Percentiles rank a stretch among this genome's conserved stretches.
Evolutionary conservation across 2,888 invertebrate genomes (phyloP).

Genomic region (Schrankia costaestrigalis): DNA sequence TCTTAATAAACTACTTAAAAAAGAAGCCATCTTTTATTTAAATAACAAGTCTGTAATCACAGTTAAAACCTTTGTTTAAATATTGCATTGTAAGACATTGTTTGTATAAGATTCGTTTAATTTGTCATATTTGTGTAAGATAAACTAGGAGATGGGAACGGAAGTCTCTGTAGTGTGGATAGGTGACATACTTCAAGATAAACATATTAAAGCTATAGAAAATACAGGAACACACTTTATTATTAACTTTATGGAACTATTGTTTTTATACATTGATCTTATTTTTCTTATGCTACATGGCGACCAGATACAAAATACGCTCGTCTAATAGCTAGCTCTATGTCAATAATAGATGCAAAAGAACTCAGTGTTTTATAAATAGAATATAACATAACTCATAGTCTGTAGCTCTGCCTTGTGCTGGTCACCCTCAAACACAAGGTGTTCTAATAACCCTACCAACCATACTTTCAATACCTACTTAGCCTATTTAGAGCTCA

Average conservation of each 20-base stretch:
- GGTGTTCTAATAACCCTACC: no score
- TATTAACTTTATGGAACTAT: background rate
- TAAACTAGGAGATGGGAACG: constrained; percentile 68
- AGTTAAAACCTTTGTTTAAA: constrained; percentile 24
- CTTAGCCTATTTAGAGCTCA: no score
- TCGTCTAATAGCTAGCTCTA: no score
- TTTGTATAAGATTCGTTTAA: constrained; percentile 50
- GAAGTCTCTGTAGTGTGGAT: constrained; percentile 57
- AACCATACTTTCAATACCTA: no score
- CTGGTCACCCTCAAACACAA: no score
- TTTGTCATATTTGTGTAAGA: constrained; percentile 72
- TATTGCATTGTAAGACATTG: constrained; percentile 23
- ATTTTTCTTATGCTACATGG: no score
- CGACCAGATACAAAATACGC: no score
- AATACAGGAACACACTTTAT: constrained; percentile 8
- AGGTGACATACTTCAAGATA: constrained; percentile 62
- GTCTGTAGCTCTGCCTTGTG: no score
- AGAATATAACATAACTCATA: no score
- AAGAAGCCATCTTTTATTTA: background rate
- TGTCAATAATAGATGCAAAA: no score
- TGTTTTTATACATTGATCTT: background rate
- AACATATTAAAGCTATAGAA: constrained; percentile 31
- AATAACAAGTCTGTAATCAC: constrained; percentile 1
- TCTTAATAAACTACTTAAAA: background rate
- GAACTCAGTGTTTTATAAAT: no score